Evolutionary conservation across 2,113 vertebrate genomes (phyloP), one percentile per base, ranked within the genome.

Genomic region (Melozone crissalis): DNA sequence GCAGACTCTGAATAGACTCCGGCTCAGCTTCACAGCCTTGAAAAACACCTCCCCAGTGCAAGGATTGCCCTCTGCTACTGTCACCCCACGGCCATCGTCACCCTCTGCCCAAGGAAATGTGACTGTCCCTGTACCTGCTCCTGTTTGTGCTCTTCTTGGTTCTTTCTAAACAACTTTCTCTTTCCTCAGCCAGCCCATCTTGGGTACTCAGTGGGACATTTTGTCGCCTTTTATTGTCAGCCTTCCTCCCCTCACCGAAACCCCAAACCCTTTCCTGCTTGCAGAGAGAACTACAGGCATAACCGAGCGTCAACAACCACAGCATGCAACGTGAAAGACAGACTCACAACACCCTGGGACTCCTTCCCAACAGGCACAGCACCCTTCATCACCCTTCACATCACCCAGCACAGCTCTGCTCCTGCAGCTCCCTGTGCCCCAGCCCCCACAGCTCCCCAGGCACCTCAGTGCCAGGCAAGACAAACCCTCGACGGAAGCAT

Each of bases 251-350:
- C 72, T 37, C 81, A 87, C 37, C 85, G 65, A 86, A 93, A 93
- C 93, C 79, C 79, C 94, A 95, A 95, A 78, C 90, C 89, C 86
- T 87, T 92, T 95, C 93, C 94, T 90, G 90, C 93, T 57, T 13
- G 76, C 79, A 90, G 85, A 55, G 24, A 61, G 73, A 92, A 77
- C 88, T 66, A 95, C 78, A 84, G 69, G 86, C 87, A 73, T 39
- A 76, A 75, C 51, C 2, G 0, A 66, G n/a, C 0, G 3, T 69
- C 84, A 87, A 87, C 67, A 69, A 63, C 90, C 85, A 47, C 74
- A 87, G 67, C 39, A 5, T 26, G 71, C 51, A 47, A 69, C 0
- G 7, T 84, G 84, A 84, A 65, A 93, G 94, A 61, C 28, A 0
- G 47, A 33, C 41, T 65, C 58, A 35, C 37, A 85, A 72, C 4